Conservation (phyloP, 2,888 invertebrate species). For the Chironomus riparius region DNA sequence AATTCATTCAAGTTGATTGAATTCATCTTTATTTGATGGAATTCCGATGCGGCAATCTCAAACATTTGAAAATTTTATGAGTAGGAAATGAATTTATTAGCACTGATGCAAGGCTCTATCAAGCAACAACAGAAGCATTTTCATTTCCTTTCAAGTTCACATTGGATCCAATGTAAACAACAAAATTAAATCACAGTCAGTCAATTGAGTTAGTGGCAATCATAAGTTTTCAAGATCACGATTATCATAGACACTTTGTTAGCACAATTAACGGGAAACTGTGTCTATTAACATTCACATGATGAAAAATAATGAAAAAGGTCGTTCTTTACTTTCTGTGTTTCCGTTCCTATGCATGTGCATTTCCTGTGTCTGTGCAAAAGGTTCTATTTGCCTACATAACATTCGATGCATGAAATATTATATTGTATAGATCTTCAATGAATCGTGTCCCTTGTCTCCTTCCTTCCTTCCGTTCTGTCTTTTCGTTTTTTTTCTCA, state of each 20-base stretch:
- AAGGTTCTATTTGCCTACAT: background rate
- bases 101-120: too few species aligned
- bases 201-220: background rate
- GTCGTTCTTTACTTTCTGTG: background rate
- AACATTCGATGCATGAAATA: background rate
- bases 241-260: background rate
- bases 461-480: background rate
- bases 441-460: background rate
- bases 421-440: background rate
- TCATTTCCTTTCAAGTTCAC: background rate
- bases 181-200: too few species aligned
- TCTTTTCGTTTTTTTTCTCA: background rate
- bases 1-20: background rate
- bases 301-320: background rate
- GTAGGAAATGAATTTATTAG: too few species aligned
- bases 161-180: background rate
- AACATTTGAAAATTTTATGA: too few species aligned
- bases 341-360: background rate
- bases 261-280: background rate
- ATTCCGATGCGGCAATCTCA: background rate
- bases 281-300: slow-evolving; percentile 19
- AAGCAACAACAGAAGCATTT: background rate
- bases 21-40: background rate
- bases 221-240: slow-evolving; percentile 8
- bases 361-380: slow-evolving; percentile 3